A percentile compares a stretch with the other conserved stretches of the same genome.
Conservation (phyloP, 35 echinoderm and acorn worm species). For the Amphiura filiformis region DNA sequence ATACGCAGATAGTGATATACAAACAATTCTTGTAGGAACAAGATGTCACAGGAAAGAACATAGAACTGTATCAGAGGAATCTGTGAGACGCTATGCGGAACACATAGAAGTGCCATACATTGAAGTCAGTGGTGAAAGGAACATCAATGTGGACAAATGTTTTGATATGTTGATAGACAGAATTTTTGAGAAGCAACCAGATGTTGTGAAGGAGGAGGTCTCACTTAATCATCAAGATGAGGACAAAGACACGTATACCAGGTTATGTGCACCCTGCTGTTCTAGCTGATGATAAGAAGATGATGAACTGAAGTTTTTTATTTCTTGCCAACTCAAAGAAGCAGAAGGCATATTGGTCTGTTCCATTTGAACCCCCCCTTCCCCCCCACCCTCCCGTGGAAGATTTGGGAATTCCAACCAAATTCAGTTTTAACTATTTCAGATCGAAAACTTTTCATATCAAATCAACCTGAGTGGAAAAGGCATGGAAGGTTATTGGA, state of each 20-base stretch:
- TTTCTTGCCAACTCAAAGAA: no score
- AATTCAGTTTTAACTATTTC: no score
- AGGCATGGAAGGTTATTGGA: no score
- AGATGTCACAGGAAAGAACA: constrained; percentile 53
- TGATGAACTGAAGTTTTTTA: no score
- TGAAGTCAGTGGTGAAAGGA: constrained; percentile 53
- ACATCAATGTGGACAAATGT: constrained; percentile 42
- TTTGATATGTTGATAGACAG: constrained; percentile 52
- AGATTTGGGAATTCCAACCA: no score
- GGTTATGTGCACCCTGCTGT: not conserved
- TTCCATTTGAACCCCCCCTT: no score
- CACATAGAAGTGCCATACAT: constrained; percentile 49
- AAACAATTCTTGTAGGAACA: constrained; percentile 60
- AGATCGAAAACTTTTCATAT: no score
- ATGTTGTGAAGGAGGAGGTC: not conserved
- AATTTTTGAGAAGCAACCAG: constrained; percentile 41
- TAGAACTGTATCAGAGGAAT: constrained; percentile 46
- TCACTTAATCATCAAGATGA: not conserved
- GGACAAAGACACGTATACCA: not conserved
- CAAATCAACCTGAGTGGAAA: no score
- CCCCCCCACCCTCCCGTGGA: no score
- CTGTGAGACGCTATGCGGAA: constrained; percentile 27
- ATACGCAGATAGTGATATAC: constrained; percentile 31
- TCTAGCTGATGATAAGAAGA: not conserved
- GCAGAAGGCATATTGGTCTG: no score